Evolutionary conservation across 2,888 invertebrate genomes (phyloP), one percentile per base, ranked within the genome.

Genomic region (Ernsta delagoae): DNA sequence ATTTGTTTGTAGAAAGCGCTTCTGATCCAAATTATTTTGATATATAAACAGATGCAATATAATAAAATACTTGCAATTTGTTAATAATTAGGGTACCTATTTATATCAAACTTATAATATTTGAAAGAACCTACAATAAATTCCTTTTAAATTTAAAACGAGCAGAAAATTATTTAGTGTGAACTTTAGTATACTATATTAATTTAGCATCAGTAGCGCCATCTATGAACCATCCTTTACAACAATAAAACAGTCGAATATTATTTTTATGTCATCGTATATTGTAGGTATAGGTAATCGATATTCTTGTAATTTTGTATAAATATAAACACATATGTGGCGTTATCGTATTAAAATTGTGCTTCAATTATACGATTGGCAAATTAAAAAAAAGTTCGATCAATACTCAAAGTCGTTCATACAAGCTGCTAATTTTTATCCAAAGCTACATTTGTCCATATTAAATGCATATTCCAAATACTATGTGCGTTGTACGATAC

Each of bases 371-470:
- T n/a, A 45, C 12, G 4, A 45, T n/a, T 8, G 8, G 7, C 7
- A 1, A 4, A 5, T 53, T 8, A 53, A 53, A 7, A 8, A 16
- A 3, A 11, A 60, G n/a, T 16, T 41, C 24, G 11, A 4, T 31
- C 48, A 48, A 45, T 60, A 60, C n/a, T 45, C 60, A 48, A 41
- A 56, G n/a, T 31, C 11, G 6, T 5, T 12, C 36, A 39, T n/a
- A n/a, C 45, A 45, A n/a, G n/a, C n/a, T n/a, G 45, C 4, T 45
- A 45, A 45, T 45, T n/a, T 8, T 3, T 45, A 45, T 7, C 11
- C 45, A n/a, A n/a, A n/a, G 11, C 45, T 45, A 7, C 45, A 45
- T 11, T 45, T 41, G 8, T 3, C 1, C 11, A 45, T n/a, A 45
- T 4, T n/a, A 4, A 45, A n/a, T 45, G 45, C 45, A 0, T n/a